A percentile compares a stretch with the other conserved stretches of the same genome.
Evolutionary conservation across 2,888 invertebrate genomes (phyloP).

Genomic region (Leptopilina syphax): DNA sequence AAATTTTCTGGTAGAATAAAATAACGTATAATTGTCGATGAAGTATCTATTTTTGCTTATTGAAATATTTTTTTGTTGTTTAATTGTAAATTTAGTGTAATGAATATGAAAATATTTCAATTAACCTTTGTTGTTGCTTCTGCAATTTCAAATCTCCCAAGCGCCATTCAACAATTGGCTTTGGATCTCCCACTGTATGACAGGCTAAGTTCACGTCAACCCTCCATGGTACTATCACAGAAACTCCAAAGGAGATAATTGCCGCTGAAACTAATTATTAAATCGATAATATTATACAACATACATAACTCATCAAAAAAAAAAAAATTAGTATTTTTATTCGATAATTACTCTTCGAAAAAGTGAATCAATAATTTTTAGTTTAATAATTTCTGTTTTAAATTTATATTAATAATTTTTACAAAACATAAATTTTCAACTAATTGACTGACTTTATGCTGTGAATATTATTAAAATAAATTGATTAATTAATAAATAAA

Average conservation of each 20-base stretch:
- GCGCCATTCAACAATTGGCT: constrained; percentile 78
- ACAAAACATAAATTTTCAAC: too few species aligned
- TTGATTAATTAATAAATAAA: too few species aligned
- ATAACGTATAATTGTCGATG: neutral
- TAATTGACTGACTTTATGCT: too few species aligned
- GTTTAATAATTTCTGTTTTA: too few species aligned
- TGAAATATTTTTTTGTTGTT: too few species aligned
- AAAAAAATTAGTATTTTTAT: too few species aligned
- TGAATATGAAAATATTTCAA: constrained; percentile 33
- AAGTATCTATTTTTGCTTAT: too few species aligned
- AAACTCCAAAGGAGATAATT: constrained; percentile 80
- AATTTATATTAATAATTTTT: too few species aligned
- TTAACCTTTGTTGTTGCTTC: constrained; percentile 69
- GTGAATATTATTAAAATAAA: too few species aligned
- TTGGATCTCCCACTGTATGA: constrained; percentile 79
- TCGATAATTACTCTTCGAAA: too few species aligned
- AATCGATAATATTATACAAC: constrained; percentile 43
- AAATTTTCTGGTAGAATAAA: neutral
- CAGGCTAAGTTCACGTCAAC: constrained; percentile 79
- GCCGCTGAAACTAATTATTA: constrained; percentile 77
- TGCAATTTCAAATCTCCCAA: constrained; percentile 75
- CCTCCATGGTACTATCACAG: constrained; percentile 78
- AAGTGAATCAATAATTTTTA: too few species aligned
- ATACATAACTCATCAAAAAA: neutral
- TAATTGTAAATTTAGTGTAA: neutral